Base-by-base conservation (phyloP, 2,888 invertebrate genomes). In the Hemistola chrysoprasaria region DNA sequence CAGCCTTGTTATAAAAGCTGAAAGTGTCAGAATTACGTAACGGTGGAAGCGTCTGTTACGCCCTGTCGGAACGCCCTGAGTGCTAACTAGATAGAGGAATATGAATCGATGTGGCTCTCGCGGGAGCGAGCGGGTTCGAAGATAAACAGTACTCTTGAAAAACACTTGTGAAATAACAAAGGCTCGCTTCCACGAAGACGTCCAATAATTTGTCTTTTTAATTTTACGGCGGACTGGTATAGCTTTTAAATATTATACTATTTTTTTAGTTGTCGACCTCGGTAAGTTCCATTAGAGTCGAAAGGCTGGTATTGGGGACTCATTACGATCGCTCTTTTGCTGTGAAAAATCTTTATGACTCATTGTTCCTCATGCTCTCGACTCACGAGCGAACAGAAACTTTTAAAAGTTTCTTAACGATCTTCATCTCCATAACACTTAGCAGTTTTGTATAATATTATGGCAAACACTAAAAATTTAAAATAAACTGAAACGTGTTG, bases 121-220 rank as follows among this genome's bases (percentile, higher is more conserved):
- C 58, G 53, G 52, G 83, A 52, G 63, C 56, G 78, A 84, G 71
- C 55, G 69, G 71, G 73, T 65, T 61, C 67, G 64, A 74, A 72
- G 74, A 83, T 75, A 78, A 80, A 83, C 82, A 84, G 76, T 82
- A 73, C 84, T 82, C 84, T 87, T 78, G 83, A 86, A 87, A 87
- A 88, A 86, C 88, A 87, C 88, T 87, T 84, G 85, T 83, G 83
- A 82, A 82, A 86, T 88, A 87, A 88, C 88, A 88, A 87, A 87
- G 83, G 79, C 79, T 76, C 70, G 73, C 77, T 87, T 88, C 88
- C 81, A 85, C 82, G 88, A 87, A 88, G 79, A 86, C 81, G 83
- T 85, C 76, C 84, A 84, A 88, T 88, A 88, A 88, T 87, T 88
- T 88, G 87, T 87, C 87, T 86, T 88, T 88, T 88, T 87, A 87